Evolutionary conservation across 2,888 invertebrate genomes (phyloP), one percentile per base, ranked within the genome.

Genomic region (Dinocampus coccinellae): DNA sequence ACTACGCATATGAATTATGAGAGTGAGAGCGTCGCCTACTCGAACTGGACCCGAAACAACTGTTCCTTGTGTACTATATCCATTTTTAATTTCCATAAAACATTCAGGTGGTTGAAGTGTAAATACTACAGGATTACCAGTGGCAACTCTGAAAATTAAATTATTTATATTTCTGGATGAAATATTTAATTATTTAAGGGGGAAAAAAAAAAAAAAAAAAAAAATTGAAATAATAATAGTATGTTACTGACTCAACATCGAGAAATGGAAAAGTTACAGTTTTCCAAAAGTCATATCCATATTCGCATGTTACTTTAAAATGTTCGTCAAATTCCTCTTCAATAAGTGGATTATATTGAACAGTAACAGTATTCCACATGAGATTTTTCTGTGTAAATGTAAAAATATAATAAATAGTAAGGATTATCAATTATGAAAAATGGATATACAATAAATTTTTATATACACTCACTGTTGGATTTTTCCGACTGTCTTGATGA

Each of bases 281-380:
- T 88, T 97, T 97, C 96, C 97, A 97, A 89, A 97, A 97, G 88
- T 97, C 97, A 85, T 97, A 97, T 70, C 97, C 97, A 83, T 97
- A 97, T 88, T 97, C 97, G 89, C 97, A 97, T 55, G 97, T 97
- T 64, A 97, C 97, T 89, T 97, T 97, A 88, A 97, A 97, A 85
- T 97, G 97, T 82, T 97, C 97, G 86, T 97, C 97, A 88, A 94
- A 93, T 86, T 97, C 97, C 85, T 97, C 97, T 85, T 97, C 97
- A 70, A 97, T 97, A 78, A 97, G 88, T 0, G 96, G 92, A 88
- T 97, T 97, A 88, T 97, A 97, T 86, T 97, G 97, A 66, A 97
- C 96, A 2, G 97, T 97, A 66, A 97, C 94, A 0, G 97, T 97
- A 87, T 97, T 97, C 97, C 97, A 97, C 97, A 97, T 97, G 81